A percentile compares a stretch with the other conserved stretches of the same genome.
Evolutionary conservation across 2,113 vertebrate genomes (phyloP).

Genomic region (Campylorhamphus procurvoides): DNA sequence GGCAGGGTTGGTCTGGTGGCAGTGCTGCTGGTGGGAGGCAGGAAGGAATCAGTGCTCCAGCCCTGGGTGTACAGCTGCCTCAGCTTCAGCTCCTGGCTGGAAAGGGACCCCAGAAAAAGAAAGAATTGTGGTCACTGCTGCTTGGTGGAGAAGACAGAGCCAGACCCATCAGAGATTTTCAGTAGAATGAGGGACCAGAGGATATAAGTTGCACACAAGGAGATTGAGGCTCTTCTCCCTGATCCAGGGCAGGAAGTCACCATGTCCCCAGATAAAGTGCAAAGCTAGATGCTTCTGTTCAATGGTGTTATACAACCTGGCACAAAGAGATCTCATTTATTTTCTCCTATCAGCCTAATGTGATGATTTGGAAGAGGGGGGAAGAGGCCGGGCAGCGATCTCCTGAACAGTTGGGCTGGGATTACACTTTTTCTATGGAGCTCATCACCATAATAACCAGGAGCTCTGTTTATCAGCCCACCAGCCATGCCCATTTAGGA

Average conservation of each 20-base stretch:
- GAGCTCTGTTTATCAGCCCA: slow-evolving; percentile 72
- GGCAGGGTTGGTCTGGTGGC: not conserved
- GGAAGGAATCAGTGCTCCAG: not conserved
- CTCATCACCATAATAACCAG: slow-evolving; percentile 75
- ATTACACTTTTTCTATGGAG: slow-evolving; percentile 68
- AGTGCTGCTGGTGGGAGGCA: not conserved
- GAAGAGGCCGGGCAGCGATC: slow-evolving; percentile 36
- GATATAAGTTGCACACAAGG: not conserved
- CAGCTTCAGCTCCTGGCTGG: not conserved
- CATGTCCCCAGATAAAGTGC: not conserved
- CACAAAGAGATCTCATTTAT: slow-evolving; percentile 38
- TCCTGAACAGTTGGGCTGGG: slow-evolving; percentile 69
- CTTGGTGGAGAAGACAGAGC: not conserved
- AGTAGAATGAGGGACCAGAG: not conserved
- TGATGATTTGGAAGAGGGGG: slow-evolving; percentile 35
- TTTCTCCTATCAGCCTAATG: slow-evolving; percentile 76
- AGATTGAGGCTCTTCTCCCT: not conserved
- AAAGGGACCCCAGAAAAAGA: not conserved
- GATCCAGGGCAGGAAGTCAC: not conserved
- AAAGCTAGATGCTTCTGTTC: slow-evolving; percentile 31
- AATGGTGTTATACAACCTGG: slow-evolving; percentile 59
- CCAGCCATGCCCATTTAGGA: slow-evolving; percentile 75
- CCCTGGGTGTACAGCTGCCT: not conserved
- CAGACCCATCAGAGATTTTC: not conserved
- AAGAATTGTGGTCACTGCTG: not conserved